These are phyloP conservation scores for Alosa alosa DNA, from an alignment of 2,113 vertebrate genomes.

Conservation along the genomic window DNA sequence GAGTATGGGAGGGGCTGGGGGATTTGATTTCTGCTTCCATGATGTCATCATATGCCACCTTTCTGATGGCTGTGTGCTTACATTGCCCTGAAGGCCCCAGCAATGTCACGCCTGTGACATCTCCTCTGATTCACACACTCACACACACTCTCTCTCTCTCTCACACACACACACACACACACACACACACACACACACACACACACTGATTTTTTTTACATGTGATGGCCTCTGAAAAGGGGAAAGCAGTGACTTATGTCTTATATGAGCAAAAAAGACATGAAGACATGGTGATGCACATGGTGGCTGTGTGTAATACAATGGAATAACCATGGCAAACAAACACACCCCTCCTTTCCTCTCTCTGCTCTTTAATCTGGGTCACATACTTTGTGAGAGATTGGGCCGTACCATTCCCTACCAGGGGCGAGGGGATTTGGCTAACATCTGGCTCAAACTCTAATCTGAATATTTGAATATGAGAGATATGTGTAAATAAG, in stretches of 20 bases:
- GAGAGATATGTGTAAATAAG: conserved; percentile 55
- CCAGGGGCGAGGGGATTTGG: conserved; percentile 61
- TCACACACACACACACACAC: not conserved
- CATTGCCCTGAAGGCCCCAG: conserved; percentile 51
- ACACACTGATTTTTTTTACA: not conserved
- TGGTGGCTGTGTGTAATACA: conserved; percentile 50
- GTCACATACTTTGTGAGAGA: conserved; percentile 72
- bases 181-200: too few relatives aligned
- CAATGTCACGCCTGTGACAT: conserved; percentile 40
- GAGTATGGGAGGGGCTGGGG: not conserved
- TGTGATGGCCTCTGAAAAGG: not conserved
- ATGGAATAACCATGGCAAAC: conserved; percentile 39
- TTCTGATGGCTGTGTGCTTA: conserved; percentile 41
- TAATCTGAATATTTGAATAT: conserved; percentile 71
- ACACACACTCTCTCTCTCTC: not conserved
- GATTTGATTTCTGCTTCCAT: conserved; percentile 13
- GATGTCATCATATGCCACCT: conserved; percentile 48
- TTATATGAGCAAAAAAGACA: conserved; percentile 1
- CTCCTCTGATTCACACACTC: conserved; percentile 31
- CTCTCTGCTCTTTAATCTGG: conserved; percentile 68
- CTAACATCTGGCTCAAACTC: conserved; percentile 64
- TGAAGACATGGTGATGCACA: conserved; percentile 20
- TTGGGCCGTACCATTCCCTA: conserved; percentile 71
- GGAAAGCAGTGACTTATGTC: not conserved
- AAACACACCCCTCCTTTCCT: conserved; percentile 34